These are phyloP conservation scores for Micromesistius poutassou DNA, from an alignment of 2,797 vertebrate species.

Conservation along the genomic window DNA sequence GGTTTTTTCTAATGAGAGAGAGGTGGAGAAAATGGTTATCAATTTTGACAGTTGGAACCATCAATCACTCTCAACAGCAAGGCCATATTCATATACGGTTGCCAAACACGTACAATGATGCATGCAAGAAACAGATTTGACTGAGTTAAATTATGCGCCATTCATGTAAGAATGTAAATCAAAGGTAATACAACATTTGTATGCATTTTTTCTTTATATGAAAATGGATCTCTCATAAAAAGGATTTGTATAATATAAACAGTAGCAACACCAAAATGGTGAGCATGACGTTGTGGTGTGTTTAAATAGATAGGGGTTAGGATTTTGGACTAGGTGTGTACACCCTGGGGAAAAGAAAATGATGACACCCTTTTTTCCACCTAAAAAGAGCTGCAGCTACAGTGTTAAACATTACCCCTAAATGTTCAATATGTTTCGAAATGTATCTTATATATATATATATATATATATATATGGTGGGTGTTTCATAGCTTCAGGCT, in stretches of 20 bases:
- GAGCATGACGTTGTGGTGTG: neutral
- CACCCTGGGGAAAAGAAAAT: neutral
- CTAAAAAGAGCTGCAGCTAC: neutral
- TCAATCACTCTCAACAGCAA: neutral
- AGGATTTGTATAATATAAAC: neutral
- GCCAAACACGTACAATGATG: neutral
- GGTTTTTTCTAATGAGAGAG: neutral
- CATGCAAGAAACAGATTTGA: neutral
- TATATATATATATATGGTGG: too few relatives aligned
- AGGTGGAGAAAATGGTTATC: constrained; percentile 4
- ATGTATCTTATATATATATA: neutral
- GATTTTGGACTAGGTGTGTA: neutral
- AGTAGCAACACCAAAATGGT: too few relatives aligned
- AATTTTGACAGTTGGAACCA: neutral
- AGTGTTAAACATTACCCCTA: neutral
- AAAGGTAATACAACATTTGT: constrained; percentile 9
- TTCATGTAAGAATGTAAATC: neutral
- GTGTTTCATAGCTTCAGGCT: constrained; percentile 12
- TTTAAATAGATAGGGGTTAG: neutral
- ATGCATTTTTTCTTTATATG: neutral
- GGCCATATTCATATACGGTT: neutral
- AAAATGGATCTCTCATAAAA: neutral
- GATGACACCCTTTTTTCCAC: neutral
- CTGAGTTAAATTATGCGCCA: neutral
- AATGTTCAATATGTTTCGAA: neutral